These are phyloP conservation scores for Synodontis membranacea DNA, from an alignment of 2,113 vertebrate genomes.

Conservation along the genomic window DNA sequence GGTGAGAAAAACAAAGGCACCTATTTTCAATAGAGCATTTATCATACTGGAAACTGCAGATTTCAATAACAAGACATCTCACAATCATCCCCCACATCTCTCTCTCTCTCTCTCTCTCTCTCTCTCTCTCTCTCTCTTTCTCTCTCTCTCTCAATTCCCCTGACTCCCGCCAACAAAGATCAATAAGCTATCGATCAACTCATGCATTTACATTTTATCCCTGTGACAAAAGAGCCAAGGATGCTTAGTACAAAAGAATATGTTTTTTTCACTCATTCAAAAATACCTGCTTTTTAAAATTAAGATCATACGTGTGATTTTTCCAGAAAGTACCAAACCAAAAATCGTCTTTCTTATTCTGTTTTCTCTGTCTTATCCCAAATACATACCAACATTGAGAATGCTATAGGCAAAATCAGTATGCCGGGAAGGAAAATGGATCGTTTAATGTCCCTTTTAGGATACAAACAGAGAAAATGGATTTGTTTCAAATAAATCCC, in stretches of 20 bases:
- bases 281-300: conserved; percentile 69
- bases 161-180: conserved; percentile 75
- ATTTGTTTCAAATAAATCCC: conserved; percentile 69
- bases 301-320: conserved; percentile 48
- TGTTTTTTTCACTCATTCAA: conserved; percentile 65
- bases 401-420: conserved; percentile 82
- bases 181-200: conserved; percentile 81
- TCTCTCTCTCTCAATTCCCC: conserved; percentile 78
- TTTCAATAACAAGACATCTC: conserved; percentile 76
- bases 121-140: conserved; percentile 69
- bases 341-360: conserved; percentile 14
- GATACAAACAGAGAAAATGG: conserved; percentile 72
- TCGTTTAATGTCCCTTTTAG: conserved; percentile 76
- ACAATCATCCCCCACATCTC: conserved; percentile 69
- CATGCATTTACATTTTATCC: conserved; percentile 79
- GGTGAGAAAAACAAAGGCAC: conserved; percentile 53
- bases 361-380: conserved; percentile 22
- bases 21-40: conserved; percentile 74
- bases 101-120: conserved; percentile 66
- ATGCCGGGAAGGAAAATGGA: conserved; percentile 69
- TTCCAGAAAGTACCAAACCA: conserved; percentile 26
- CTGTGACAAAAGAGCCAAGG: conserved; percentile 75
- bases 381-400: conserved; percentile 53
- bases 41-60: conserved; percentile 76
- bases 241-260: conserved; percentile 71